Evolutionary conservation across 2,113 vertebrate genomes (phyloP), one percentile per base, ranked within the genome.

Genomic region (Cyanocitta stelleri): DNA sequence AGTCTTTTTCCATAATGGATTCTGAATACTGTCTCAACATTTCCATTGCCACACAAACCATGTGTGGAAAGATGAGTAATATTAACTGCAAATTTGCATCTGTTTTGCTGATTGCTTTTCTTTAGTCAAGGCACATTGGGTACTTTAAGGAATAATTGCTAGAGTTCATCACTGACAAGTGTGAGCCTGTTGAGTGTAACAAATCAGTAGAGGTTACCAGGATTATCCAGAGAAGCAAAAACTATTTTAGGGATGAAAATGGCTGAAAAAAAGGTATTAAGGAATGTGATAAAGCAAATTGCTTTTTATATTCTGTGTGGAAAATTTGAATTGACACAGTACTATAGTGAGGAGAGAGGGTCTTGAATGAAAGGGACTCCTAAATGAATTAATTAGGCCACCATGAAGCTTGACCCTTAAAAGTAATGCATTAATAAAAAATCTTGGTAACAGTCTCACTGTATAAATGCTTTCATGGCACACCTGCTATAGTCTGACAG

Each of bases 81-180:
- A 76, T 26, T 89, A 87, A 66, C 79, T 73, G 54, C 49, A 67
- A 81, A 89, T 68, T 81, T 82, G 69, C 83, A 69, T 88, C 29
- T 72, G 46, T 82, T 96, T 85, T 92, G 77, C 92, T 89, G 92
- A 95, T 89, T 64, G 80, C 66, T 95, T 92, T 85, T 66, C 86
- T 96, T 96, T 72, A 87, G 69, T 75, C 76, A 91, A 94, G 95
- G 93, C 94, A 95, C 95, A 74, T 1, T 16, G 61, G 41, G 48
- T 81, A 44, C 29, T 90, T 88, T 43, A 87, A 59, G 72, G 90
- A 86, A 37, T 74, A 88, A 86, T 52, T 96, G 85, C 59, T 85
- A 2, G 55, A 93, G 52, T 49, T 95, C 83, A 81, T 75, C 32
- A 22, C 21, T 33, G 13, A 8, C 94, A 84, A 39, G 88, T 54